Conservation (phyloP, 2,797 vertebrate genomes). For the Masticophis lateralis region DNA sequence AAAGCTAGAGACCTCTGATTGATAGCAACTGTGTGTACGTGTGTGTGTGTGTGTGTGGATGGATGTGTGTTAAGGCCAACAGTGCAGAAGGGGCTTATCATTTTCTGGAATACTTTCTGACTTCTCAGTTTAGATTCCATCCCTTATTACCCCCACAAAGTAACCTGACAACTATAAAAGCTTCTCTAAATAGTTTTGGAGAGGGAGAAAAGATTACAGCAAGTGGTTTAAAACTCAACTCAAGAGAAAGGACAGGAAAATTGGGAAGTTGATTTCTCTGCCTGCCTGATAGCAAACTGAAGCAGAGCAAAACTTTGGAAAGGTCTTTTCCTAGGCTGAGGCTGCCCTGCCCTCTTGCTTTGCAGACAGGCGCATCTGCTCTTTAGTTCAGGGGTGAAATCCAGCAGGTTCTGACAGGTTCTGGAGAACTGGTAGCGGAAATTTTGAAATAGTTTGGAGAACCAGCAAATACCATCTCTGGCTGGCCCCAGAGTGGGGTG, state of each 20-base stretch:
- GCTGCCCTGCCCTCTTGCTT: not conserved
- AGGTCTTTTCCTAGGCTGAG: not conserved
- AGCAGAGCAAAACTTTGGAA: not conserved
- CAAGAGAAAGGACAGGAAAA: not conserved
- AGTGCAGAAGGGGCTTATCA: not conserved
- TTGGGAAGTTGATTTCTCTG: not conserved
- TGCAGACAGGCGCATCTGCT: not conserved
- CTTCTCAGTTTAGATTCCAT: not conserved
- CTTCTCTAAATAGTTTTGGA: too few relatives aligned
- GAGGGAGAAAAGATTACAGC: not conserved
- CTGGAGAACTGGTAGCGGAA: too few relatives aligned
- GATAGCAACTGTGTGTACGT: not conserved
- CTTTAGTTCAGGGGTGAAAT: not conserved
- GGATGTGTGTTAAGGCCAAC: not conserved
- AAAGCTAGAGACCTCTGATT: not conserved
- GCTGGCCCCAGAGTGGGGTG: too few relatives aligned
- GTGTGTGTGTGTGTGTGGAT: not conserved
- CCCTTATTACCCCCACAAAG: not conserved
- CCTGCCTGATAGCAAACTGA: not conserved
- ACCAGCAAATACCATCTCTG: too few relatives aligned
- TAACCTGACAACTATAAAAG: not conserved
- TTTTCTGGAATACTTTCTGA: not conserved
- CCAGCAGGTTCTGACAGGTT: too few relatives aligned
- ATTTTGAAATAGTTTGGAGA: too few relatives aligned
- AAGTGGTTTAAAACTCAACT: not conserved